Evolutionary conservation across 2,113 vertebrate genomes (phyloP), one percentile per base, ranked within the genome.

Genomic region (Paramormyrops kingsleyae): DNA sequence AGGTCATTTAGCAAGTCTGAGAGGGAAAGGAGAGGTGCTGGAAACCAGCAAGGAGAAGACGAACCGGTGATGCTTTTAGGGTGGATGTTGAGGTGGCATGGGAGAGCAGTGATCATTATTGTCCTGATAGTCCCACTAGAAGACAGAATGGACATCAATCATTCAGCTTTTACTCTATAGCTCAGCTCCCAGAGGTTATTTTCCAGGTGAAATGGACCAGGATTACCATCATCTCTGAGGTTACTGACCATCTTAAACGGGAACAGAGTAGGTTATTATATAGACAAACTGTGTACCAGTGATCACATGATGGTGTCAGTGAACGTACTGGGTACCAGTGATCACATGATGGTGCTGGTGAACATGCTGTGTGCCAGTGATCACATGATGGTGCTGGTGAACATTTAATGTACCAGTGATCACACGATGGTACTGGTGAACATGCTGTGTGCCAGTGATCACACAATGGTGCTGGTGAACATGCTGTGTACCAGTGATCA

Each of bases 1-100:
- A 91, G 90, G 53, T 92, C 90, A 92, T 89, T 83, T 85, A 13
- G 86, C 15, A 88, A 59, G 50, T 50, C 84, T 70, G 21, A 49
- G 70, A 87, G 89, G 86, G 70, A 87, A 77, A 87, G 17, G 9
- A 47, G 50, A 89, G 4, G 35, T 27, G 44, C n/a, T 83, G 62
- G 88, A 42, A 87, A 15, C 83, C 24, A 42, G 46, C 1, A 42
- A 42, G 46, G 3, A 39, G 27, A 17, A 27, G 52, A 59, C 10
- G 3, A 12, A 31, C 13, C 2, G 56, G 12, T 31, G 42, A 47
- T 49, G 21, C 42, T 47, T 27, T n/a, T 5, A 17, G 2, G 17
- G 44, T 9, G 2, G 8, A 42, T 50, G 35, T 17, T 74, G 6
- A 9, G 44, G 12, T 53, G 88, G 19, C 47, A 1, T 31, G 24